phyloP scores from a whole-genome alignment of 2,113 vertebrate genomes.

The Peucedramus taeniatus region DNA sequence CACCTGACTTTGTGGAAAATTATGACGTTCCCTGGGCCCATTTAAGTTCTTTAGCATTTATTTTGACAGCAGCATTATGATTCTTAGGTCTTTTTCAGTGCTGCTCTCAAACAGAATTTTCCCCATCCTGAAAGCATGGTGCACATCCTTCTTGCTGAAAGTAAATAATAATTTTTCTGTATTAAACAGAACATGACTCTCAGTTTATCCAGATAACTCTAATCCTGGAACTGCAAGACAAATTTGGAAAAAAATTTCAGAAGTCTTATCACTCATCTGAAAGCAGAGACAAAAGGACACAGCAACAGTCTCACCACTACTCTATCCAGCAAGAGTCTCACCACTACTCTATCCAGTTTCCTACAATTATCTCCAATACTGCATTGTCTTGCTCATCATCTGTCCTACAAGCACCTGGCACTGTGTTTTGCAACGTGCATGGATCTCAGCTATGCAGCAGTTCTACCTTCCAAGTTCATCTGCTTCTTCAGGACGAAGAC shows the following conservation, averaged over 20 bases:
- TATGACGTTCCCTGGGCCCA: not conserved
- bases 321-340: not conserved
- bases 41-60: not conserved
- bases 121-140: not conserved
- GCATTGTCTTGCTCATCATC: not conserved
- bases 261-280: not conserved
- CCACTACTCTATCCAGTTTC: not conserved
- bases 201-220: not conserved
- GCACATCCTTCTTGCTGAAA: not conserved
- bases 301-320: not conserved
- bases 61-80: not conserved
- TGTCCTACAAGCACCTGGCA: not conserved
- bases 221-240: not conserved
- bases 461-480: not conserved
- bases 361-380: accelerated
- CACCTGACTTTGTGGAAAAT: not conserved
- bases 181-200: not conserved
- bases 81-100: not conserved
- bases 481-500: not conserved
- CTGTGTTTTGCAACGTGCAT: accelerated
- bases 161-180: not conserved
- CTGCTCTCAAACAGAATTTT: not conserved
- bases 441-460: not conserved
- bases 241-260: not conserved
- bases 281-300: not conserved